Conservation (phyloP, 1,140 invertebrate species). For the Anastatus disparis region DNA sequence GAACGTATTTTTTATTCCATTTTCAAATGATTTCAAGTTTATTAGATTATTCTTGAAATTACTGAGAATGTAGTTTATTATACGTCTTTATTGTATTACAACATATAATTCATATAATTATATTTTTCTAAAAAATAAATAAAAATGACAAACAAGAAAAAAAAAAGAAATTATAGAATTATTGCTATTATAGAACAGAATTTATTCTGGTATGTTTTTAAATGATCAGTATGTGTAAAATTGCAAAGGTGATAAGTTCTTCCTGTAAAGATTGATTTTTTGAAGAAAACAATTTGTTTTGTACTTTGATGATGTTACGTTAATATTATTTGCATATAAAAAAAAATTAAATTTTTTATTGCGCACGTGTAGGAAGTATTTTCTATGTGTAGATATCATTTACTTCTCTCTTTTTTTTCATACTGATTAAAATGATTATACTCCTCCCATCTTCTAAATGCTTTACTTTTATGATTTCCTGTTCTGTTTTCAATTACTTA, state of each 20-base stretch:
- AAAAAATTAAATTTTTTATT: constrained; percentile 4
- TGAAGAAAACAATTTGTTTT: constrained; percentile 22
- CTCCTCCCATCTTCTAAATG: too few relatives aligned
- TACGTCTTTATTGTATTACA: constrained; percentile 18
- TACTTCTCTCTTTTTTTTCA: not conserved
- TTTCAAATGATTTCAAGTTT: constrained; percentile 12
- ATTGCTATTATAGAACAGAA: constrained; percentile 15
- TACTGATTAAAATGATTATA: constrained; percentile 2
- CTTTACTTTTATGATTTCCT: constrained; percentile 14
- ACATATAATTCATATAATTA: constrained; percentile 32
- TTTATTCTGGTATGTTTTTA: constrained; percentile 17
- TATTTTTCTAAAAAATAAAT: constrained; percentile 38
- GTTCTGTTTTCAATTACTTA: not conserved
- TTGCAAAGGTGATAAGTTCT: constrained; percentile 14
- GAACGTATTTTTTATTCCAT: constrained; percentile 12
- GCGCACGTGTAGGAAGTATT: not conserved
- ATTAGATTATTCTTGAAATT: constrained; percentile 17
- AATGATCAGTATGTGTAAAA: constrained; percentile 5
- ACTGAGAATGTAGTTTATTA: constrained; percentile 22
- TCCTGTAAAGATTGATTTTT: constrained; percentile 18
- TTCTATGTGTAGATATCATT: not conserved
- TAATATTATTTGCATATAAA: constrained; percentile 20
- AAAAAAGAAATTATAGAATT: constrained; percentile 16
- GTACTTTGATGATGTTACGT: constrained; percentile 8
- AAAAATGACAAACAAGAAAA: constrained; percentile 28